phyloP scores from a whole-genome alignment of 2,888 invertebrate species.

The Hirtodrosophila alboralis region DNA sequence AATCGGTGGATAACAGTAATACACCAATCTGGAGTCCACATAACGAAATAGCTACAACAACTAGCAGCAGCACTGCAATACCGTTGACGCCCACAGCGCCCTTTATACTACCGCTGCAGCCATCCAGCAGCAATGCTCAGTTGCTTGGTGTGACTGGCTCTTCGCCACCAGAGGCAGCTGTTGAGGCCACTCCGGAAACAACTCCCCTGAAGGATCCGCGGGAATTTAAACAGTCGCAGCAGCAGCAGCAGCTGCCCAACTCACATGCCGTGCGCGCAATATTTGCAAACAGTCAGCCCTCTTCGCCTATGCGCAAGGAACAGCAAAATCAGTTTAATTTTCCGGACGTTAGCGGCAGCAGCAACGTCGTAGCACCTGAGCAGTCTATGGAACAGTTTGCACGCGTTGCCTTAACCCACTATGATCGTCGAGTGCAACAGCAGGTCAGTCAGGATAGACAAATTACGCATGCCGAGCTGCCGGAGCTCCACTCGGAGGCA shows the following conservation, averaged over 20 bases:
- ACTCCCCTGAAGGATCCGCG: conserved; percentile 89
- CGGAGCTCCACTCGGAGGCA: conserved; percentile 51
- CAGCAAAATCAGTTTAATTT: conserved; percentile 85
- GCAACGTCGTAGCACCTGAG: conserved; percentile 13
- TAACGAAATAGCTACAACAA: conserved; percentile 75
- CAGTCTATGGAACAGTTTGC: conserved; percentile 30
- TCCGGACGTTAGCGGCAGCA: conserved; percentile 64
- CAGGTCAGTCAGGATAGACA: conserved; percentile 74
- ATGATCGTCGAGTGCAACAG: conserved; percentile 73
- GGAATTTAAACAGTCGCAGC: conserved; percentile 66
- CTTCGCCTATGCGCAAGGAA: conserved; percentile 89
- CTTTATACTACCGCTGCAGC: conserved; percentile 85
- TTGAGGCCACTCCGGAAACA: conserved; percentile 95
- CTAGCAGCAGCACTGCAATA: conserved; percentile 83
- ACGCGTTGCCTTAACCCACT: conserved; percentile 56
- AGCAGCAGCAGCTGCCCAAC: conserved; percentile 84
- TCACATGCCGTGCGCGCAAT: conserved; percentile 89
- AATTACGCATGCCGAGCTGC: conserved; percentile 55
- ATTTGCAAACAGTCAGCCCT: conserved; percentile 86
- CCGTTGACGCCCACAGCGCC: conserved; percentile 85
- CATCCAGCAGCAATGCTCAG: conserved; percentile 56
- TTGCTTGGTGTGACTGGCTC: conserved; percentile 86
- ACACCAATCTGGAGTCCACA: conserved; percentile 83
- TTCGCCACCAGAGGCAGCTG: conserved; percentile 93
- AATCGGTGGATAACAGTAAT: conserved; percentile 43